Base-by-base conservation (phyloP, 2,797 vertebrate genomes). In the Eulemur coronatus region DNA sequence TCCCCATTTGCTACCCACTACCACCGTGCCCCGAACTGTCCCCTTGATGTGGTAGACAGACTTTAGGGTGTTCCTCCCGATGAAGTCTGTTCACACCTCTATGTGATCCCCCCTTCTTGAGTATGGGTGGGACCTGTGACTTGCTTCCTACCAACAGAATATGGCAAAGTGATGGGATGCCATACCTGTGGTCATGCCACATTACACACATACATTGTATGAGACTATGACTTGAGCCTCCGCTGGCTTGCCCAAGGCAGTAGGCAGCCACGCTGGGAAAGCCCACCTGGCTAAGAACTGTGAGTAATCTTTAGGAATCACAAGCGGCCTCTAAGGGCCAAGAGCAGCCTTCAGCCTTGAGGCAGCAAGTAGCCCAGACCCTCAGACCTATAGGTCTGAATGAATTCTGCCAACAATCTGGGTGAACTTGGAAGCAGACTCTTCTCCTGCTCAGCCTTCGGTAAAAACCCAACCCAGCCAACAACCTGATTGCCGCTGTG, bases 61-160 rank as follows among this genome's bases (percentile, higher is more conserved):
- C 14, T 12, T 43, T 2, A 30, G 33, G 46, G 3, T 28, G 5
- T 0, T 3, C 2, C 1, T 4, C 2, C n/a, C 22, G 18, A n/a
- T 35, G 46, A 46, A 5, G 2, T 12, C 46, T 80, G n/a, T 43
- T 43, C n/a, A 80, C 48, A 57, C 6, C 20, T 50, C 43, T 28
- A 48, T 12, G 4, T 26, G 18, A 48, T 8, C 46, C 43, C 33
- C 15, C 2, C 30, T n/a, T 57, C 38, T 3, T 41, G 2, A 48
- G 46, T 4, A 0, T 26, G 35, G 3, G 9, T 7, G 59, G 61
- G 35, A 43, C n/a, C 55, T 75, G 38, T 18, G 26, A 70, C 24
- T 46, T 59, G 26, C 46, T 94, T 91, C 30, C 24, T 18, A 48
- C 11, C 33, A 55, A 88, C 10, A 85, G 72, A 80, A 50, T 5